Conservation (phyloP, 2,888 invertebrate genomes). For the Lissocephala sabroskyi region DNA sequence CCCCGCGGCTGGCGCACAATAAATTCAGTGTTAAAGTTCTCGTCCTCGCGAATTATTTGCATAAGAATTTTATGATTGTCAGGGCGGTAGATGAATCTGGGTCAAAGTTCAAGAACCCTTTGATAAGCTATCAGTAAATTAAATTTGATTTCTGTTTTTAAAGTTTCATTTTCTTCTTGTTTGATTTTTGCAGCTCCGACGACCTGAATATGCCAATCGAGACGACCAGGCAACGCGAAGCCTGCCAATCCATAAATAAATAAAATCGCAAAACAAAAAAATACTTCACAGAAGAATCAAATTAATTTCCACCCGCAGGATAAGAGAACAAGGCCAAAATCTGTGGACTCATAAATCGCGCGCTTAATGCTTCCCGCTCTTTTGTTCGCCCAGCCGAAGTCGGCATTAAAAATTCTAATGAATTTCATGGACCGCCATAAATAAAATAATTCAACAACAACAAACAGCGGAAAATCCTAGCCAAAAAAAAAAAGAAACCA, state of each 20-base stretch:
- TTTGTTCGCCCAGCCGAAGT: background rate
- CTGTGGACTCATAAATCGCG: conserved; percentile 17
- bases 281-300: background rate
- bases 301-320: conserved; percentile 11
- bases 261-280: too few relatives aligned
- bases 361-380: conserved; percentile 3
- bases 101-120: background rate
- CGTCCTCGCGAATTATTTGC: background rate
- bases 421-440: conserved; percentile 31
- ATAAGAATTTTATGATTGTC: too few relatives aligned
- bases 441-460: conserved; percentile 29
- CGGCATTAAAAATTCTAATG: conserved; percentile 43
- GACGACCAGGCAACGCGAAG: background rate
- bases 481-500: conserved; percentile 4
- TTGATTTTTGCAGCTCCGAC: too few relatives aligned
- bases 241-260: background rate
- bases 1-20: too few relatives aligned
- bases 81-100: too few relatives aligned
- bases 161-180: too few relatives aligned
- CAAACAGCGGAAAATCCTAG: background rate
- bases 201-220: too few relatives aligned
- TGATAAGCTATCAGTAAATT: background rate
- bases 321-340: conserved; percentile 16
- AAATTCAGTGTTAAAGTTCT: conserved; percentile 6
- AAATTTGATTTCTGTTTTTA: too few relatives aligned